phyloP scores from a whole-genome alignment of 2,797 vertebrate species.

The Acomys russatus region DNA sequence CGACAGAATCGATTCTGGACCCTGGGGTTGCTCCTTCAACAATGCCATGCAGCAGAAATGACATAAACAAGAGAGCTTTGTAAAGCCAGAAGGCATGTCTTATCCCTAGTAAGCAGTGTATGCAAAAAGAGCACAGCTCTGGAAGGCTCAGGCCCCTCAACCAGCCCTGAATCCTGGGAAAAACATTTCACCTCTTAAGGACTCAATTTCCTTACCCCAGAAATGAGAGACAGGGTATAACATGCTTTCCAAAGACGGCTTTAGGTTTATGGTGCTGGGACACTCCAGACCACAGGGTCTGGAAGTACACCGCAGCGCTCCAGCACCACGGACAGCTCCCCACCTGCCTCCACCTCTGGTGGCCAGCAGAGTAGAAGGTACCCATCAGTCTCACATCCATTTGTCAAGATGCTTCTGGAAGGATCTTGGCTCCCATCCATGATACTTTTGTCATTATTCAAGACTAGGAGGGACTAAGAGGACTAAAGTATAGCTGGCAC shows the following conservation, averaged over 20 bases:
- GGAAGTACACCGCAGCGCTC: neutral
- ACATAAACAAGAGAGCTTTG: conserved; percentile 1
- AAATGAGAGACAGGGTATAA: neutral
- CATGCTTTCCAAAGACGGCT: neutral
- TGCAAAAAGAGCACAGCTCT: neutral
- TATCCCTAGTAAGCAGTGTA: neutral
- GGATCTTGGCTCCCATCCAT: neutral
- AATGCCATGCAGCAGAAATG: neutral
- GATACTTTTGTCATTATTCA: conserved; percentile 3
- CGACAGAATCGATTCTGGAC: neutral
- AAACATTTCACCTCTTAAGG: neutral
- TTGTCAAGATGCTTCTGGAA: neutral
- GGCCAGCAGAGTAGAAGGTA: neutral
- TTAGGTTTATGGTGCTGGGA: neutral
- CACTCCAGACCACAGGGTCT: neutral
- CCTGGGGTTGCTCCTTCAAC: conserved; percentile 16
- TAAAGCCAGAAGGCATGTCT: neutral
- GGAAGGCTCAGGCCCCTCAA: neutral
- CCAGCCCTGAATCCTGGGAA: neutral
- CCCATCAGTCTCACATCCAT: neutral
- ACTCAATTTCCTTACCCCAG: conserved; percentile 12
- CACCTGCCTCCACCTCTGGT: neutral
- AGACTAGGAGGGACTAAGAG: neutral
- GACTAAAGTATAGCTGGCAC: neutral
- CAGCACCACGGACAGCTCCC: conserved; percentile 56